phyloP scores from a whole-genome alignment of 1,140 invertebrate species.

The Lasioglossum baleicum region DNA sequence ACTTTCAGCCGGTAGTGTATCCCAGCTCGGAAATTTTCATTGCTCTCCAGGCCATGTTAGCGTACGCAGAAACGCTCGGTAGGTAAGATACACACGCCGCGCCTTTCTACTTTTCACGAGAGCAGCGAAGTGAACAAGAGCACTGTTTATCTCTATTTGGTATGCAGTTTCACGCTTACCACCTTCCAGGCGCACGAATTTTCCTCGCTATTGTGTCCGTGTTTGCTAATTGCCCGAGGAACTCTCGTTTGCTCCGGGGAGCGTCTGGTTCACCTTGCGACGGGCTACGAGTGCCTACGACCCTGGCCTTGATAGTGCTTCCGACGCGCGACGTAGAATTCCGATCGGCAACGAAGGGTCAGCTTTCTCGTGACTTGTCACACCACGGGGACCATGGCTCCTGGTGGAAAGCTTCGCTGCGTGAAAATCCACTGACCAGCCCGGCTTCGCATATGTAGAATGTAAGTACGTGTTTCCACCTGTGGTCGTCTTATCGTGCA shows the following conservation, averaged over 20 bases:
- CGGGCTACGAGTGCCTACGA: not conserved
- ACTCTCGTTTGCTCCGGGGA: not conserved
- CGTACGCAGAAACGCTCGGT: not conserved
- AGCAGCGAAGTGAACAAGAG: not conserved
- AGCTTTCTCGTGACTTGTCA: constrained; percentile 34
- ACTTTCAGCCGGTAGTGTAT: too few species aligned
- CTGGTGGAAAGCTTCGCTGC: constrained; percentile 1
- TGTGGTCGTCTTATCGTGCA: not conserved
- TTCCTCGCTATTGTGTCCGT: not conserved
- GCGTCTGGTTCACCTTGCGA: constrained; percentile 33
- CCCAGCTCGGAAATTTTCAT: not conserved
- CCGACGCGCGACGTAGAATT: constrained; percentile 17
- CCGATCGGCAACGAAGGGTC: constrained; percentile 17
- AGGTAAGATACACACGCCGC: too few species aligned
- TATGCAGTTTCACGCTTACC: not conserved
- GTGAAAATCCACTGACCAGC: not conserved
- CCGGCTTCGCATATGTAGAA: too few species aligned
- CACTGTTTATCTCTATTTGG: not conserved
- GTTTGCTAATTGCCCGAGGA: constrained; percentile 15
- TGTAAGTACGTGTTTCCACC: too few species aligned
- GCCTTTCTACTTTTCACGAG: constrained; percentile 8
- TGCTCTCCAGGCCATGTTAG: not conserved
- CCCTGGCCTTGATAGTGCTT: constrained; percentile 38
- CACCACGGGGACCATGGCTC: not conserved
- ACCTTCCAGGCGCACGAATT: not conserved